Evolutionary conservation across 1,140 invertebrate genomes (phyloP).

Genomic region (Popillia japonica): DNA sequence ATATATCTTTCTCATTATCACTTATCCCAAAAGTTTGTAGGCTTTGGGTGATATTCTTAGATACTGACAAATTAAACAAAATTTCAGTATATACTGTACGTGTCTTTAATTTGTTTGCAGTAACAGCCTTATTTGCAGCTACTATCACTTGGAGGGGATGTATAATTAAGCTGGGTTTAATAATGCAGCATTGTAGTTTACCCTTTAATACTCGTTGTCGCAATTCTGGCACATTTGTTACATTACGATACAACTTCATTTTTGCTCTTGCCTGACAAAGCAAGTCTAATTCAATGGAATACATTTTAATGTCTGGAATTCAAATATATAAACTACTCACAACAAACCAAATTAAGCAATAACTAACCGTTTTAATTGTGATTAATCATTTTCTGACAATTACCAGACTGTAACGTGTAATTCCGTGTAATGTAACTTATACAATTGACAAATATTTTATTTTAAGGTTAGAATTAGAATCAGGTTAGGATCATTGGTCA

Average conservation of each 20-base stretch:
- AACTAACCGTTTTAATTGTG: too few relatives aligned
- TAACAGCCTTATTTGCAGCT: conserved; percentile 73
- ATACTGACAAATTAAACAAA: conserved; percentile 72
- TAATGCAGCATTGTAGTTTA: conserved; percentile 67
- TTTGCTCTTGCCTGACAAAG: conserved; percentile 62
- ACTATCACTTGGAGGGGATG: conserved; percentile 73
- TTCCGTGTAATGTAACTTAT: too few relatives aligned
- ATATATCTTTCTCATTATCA: conserved; percentile 64
- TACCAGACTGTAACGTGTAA: too few relatives aligned
- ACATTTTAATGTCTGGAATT: conserved; percentile 24
- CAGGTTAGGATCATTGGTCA: too few relatives aligned
- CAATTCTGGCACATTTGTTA: conserved; percentile 68
- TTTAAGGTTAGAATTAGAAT: too few relatives aligned
- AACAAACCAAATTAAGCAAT: too few relatives aligned
- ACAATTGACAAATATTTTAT: too few relatives aligned
- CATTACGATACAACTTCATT: conserved; percentile 67
- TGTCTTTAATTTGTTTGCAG: conserved; percentile 68
- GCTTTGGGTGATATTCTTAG: conserved; percentile 74
- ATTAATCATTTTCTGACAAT: too few relatives aligned
- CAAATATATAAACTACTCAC: neutral
- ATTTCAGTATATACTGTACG: conserved; percentile 72
- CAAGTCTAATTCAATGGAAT: conserved; percentile 59
- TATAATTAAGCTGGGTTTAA: conserved; percentile 70
- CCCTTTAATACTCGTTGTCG: conserved; percentile 64
- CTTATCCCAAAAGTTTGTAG: conserved; percentile 71